phyloP scores from a whole-genome alignment of 2,797 vertebrate species.

The Dryobates pubescens region DNA sequence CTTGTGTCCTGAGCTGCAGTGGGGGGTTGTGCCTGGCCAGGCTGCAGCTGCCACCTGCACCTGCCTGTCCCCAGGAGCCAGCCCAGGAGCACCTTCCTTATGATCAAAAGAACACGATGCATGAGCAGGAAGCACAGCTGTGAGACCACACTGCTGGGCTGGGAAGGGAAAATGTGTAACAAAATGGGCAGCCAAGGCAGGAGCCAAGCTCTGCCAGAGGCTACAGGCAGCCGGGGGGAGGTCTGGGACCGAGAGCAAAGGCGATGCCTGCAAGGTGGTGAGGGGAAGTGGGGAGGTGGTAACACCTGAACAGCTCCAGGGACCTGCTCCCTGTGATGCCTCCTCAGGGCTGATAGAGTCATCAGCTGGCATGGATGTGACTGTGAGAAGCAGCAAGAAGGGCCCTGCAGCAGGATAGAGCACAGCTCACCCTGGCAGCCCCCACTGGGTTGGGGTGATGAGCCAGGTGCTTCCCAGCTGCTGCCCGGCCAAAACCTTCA shows the following conservation, averaged over 20 bases:
- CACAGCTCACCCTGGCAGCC: not conserved
- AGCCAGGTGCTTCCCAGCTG: not conserved
- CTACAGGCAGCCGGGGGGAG: accelerated
- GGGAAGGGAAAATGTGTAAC: not conserved
- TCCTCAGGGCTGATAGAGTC: not conserved
- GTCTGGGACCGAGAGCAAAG: not conserved
- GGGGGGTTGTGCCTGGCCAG: not conserved
- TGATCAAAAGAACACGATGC: not conserved
- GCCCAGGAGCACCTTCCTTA: not conserved
- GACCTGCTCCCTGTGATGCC: not conserved
- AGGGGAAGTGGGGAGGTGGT: not conserved
- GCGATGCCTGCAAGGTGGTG: not conserved
- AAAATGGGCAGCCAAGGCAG: not conserved
- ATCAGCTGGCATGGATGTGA: not conserved
- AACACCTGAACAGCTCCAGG: not conserved
- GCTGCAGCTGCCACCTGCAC: not conserved
- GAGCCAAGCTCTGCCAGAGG: not conserved
- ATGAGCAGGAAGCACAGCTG: not conserved
- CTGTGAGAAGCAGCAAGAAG: not conserved
- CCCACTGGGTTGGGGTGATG: not conserved
- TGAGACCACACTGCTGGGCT: not conserved
- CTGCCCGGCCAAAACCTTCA: accelerated
- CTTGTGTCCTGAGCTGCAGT: not conserved
- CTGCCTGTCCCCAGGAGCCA: not conserved
- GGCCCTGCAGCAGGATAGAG: not conserved